Evolutionary conservation across 2,113 vertebrate species (phyloP), one percentile per base, ranked within the genome.

Genomic region (Chelonoidis abingdonii): DNA sequence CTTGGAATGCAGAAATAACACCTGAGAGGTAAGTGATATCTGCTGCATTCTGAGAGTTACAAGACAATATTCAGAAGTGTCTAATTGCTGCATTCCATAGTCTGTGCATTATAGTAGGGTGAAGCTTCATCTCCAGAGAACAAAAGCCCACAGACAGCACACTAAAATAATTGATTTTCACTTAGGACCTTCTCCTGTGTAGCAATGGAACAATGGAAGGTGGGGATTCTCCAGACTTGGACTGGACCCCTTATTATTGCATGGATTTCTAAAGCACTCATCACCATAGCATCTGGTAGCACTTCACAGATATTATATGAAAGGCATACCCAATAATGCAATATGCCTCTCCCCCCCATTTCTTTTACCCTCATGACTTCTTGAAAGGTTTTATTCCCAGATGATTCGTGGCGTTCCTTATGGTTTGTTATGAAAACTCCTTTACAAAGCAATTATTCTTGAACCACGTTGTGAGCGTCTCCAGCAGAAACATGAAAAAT

Each of bases 161-260:
- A 35, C 27, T 84, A 44, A 65, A 91, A 92, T 86, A 94, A 80
- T 17, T 56, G n/a, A 47, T 94, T 93, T 90, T 80, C 83, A 83
- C 78, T 84, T 47, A 50, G 35, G 72, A 44, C 53, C 53, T 89
- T 86, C 52, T 24, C 2, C 62, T 57, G 6, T 1, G 0, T 89
- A 96, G 81, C 8, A 21, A 49, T 65, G 78, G 72, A 38, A 38
- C n/a, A 87, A n/a, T 0, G 0, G 59, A 56, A 84, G 75, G 49
- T 49, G 80, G 84, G 84, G 57, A 52, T 65, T 19, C 47, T 82
- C 17, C n/a, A 75, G n/a, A 41, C 19, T 12, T 41, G 69, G 19
- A 75, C 22, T 75, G 19, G 9, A 12, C 10, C 1, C 35, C 62
- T 65, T 65, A 65, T 87, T 94, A 13, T 52, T 50, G 69, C 53